Evolutionary conservation across 2,797 vertebrate genomes (phyloP).

Genomic region (Semotilus atromaculatus): DNA sequence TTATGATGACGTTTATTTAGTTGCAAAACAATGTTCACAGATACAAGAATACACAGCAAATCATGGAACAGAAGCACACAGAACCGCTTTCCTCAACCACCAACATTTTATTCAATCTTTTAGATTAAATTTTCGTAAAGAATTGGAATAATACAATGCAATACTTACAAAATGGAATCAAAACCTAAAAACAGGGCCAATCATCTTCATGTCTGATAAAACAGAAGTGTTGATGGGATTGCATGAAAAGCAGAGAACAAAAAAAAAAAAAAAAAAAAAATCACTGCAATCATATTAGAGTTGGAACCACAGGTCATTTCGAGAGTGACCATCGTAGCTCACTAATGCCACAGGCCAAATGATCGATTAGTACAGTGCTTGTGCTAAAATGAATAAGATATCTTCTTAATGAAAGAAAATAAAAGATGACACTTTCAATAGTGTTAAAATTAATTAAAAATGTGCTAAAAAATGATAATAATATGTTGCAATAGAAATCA

Average conservation of each 20-base stretch:
- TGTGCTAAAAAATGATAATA: slow-evolving; percentile 66
- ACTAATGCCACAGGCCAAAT: slow-evolving; percentile 57
- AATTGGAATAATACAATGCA: slow-evolving; percentile 80
- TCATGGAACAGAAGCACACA: slow-evolving; percentile 50
- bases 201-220: slow-evolving; percentile 78
- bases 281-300: slow-evolving; percentile 50
- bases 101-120: slow-evolving; percentile 83
- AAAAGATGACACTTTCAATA: slow-evolving; percentile 63
- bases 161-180: slow-evolving; percentile 79
- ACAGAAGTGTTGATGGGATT: slow-evolving; percentile 56
- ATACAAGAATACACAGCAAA: background rate
- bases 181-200: slow-evolving; percentile 71
- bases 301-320: slow-evolving; percentile 47
- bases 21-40: background rate
- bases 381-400: slow-evolving; percentile 72
- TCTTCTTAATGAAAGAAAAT: slow-evolving; percentile 63
- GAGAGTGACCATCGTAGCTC: slow-evolving; percentile 8
- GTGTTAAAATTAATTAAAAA: slow-evolving; percentile 70
- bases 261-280: slow-evolving; percentile 53
- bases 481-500: slow-evolving; percentile 66
- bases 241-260: slow-evolving; percentile 62
- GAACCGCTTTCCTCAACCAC: slow-evolving; percentile 72
- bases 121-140: slow-evolving; percentile 74
- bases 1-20: background rate
- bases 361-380: slow-evolving; percentile 73